Conservation (phyloP, 1,140 invertebrate species). For the Leptonema lineaticorne region DNA sequence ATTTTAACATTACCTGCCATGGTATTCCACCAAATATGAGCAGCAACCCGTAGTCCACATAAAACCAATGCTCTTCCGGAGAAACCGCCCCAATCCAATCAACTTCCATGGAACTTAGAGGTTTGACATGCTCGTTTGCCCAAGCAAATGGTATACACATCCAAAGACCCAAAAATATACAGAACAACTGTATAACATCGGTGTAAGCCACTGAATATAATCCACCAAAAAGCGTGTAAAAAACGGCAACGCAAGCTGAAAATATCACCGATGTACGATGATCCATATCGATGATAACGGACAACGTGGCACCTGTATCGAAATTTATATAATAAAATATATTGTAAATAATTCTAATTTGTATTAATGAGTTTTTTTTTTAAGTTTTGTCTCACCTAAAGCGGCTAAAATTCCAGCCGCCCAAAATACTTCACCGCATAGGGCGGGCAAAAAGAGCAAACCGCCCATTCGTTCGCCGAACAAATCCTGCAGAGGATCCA, state of each 20-base stretch:
- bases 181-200: conserved; percentile 97
- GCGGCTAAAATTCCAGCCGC: conserved; percentile 95
- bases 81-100: conserved; percentile 88
- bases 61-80: conserved; percentile 73
- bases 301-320: conserved; percentile 83
- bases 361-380: no score
- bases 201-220: conserved; percentile 98
- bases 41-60: conserved; percentile 88
- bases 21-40: conserved; percentile 97
- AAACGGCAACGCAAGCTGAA: conserved; percentile 92
- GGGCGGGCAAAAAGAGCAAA: conserved; percentile 91
- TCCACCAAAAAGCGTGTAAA: conserved; percentile 97
- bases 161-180: conserved; percentile 98
- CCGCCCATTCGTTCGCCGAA: conserved; percentile 97
- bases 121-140: conserved; percentile 78
- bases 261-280: conserved; percentile 90
- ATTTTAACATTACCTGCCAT: conserved; percentile 94
- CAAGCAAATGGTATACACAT: conserved; percentile 97
- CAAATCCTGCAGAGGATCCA: conserved; percentile 95
- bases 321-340: background rate
- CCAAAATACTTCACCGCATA: conserved; percentile 98
- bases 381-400: conserved; percentile 78
- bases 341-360: no score
- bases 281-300: conserved; percentile 95
- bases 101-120: conserved; percentile 76